Base-by-base conservation (phyloP, 2,113 vertebrate species). In the Lagenorhynchus albirostris region DNA sequence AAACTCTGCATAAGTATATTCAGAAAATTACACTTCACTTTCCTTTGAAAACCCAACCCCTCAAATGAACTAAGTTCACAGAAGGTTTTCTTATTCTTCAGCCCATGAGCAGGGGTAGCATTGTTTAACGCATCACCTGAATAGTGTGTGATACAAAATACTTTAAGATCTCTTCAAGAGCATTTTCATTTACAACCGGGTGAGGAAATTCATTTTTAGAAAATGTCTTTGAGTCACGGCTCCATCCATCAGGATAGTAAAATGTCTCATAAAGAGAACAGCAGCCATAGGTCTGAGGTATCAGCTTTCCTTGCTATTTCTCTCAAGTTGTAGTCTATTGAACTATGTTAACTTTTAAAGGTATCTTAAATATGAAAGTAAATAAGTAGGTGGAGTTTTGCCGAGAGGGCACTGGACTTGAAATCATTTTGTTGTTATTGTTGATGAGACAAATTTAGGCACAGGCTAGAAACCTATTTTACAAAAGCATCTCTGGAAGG, bases 121-220 rank as follows among this genome's bases (percentile, higher is more conserved):
- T 91, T 96, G 91, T 97, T 97, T 96, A 98, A 94, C n/a, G 97
- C 96, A 95, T 96, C 95, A 91, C 85, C 91, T 86, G 95, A 97
- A 97, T 86, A 94, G 68, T 65, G n/a, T 77, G 60, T 84, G 91
- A 97, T 98, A 98, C 83, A 98, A 97, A 96, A 98, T 97, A 98
- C 92, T 97, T 96, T 92, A 95, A 90, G 47, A 74, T 53, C 14
- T 96, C 73, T 89, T 95, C 87, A 96, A 94, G 96, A 98, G 95
- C 96, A 98, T 97, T 98, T 98, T 98, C 97, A 97, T 95, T 98
- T 97, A 97, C 0, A 20, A 97, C 90, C 47, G 93, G 38, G 96
- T 96, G 97, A 98, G 82, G 87, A 97, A 98, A 98, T 97, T 97
- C 97, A 98, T 98, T 98, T 98, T 98, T 53, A 77, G 98, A 98